These are phyloP conservation scores for Eupithecia pulchellata DNA, from an alignment of 2,888 invertebrate genomes.

Conservation along the genomic window DNA sequence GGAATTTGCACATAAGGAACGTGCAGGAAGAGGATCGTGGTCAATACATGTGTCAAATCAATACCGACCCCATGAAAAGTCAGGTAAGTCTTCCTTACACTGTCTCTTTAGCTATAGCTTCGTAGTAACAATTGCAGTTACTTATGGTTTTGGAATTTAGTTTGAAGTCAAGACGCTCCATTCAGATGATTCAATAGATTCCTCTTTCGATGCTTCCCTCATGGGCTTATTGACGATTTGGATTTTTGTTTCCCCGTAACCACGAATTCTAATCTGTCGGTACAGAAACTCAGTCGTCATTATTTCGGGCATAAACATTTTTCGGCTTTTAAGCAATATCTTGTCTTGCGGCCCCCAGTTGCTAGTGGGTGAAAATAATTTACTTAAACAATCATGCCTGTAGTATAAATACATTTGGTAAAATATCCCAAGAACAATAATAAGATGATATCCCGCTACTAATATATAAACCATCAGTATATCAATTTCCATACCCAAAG, in stretches of 20 bases:
- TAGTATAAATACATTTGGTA: slow-evolving; percentile 54
- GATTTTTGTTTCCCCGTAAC: slow-evolving; percentile 50
- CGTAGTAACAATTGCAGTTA: neutral
- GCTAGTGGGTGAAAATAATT: slow-evolving; percentile 55
- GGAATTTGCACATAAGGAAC: slow-evolving; percentile 95
- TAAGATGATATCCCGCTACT: slow-evolving; percentile 56
- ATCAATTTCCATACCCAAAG: slow-evolving; percentile 50
- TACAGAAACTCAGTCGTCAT: slow-evolving; percentile 82
- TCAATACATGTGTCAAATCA: slow-evolving; percentile 97
- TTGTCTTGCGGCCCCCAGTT: slow-evolving; percentile 74
- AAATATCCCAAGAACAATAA: slow-evolving; percentile 58
- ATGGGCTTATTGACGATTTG: slow-evolving; percentile 28
- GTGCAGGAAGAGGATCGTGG: slow-evolving; percentile 95
- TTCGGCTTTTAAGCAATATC: slow-evolving; percentile 71
- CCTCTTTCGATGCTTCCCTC: slow-evolving; percentile 30
- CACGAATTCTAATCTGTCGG: slow-evolving; percentile 74
- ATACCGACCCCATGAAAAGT: slow-evolving; percentile 97
- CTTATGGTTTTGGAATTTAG: slow-evolving; percentile 41
- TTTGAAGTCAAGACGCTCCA: slow-evolving; percentile 67
- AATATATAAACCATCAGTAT: slow-evolving; percentile 58
- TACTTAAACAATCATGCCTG: slow-evolving; percentile 42
- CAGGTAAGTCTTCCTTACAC: slow-evolving; percentile 85
- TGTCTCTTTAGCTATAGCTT: too few relatives aligned
- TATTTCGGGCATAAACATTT: slow-evolving; percentile 80
- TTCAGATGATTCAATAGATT: slow-evolving; percentile 49